Evolutionary conservation across 2,888 invertebrate species (phyloP).

Genomic region (Kryphioiulus occultus): DNA sequence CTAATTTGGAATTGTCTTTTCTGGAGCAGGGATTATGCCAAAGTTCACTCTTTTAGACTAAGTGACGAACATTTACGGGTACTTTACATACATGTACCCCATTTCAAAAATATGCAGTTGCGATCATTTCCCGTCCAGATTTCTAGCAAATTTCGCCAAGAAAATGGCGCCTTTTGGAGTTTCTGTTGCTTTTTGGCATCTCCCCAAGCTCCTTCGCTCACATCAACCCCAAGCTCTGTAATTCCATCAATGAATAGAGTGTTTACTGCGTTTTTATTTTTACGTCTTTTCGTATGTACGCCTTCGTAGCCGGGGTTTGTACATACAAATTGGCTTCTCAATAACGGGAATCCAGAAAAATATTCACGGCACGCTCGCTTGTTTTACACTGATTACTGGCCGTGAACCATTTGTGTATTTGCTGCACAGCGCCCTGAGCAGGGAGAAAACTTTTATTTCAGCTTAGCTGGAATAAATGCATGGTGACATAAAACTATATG

Average conservation of each 20-base stretch:
- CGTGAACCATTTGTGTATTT: not conserved
- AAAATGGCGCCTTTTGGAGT: not conserved
- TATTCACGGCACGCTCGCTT: slow-evolving; percentile 36
- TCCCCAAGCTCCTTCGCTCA: not conserved
- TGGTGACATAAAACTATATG: slow-evolving; percentile 9
- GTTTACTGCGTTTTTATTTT: slow-evolving; percentile 32
- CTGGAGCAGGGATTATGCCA: too few species aligned
- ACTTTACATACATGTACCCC: not conserved
- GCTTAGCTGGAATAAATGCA: not conserved
- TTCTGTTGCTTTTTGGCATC: not conserved
- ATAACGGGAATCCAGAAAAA: slow-evolving; percentile 2
- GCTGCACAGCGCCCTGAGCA: not conserved
- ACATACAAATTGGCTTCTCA: slow-evolving; percentile 36
- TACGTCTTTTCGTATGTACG: not conserved
- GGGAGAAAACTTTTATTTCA: not conserved
- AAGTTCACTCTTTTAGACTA: too few species aligned
- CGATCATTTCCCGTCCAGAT: not conserved
- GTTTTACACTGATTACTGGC: slow-evolving; percentile 36
- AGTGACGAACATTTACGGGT: too few species aligned
- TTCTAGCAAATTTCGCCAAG: not conserved
- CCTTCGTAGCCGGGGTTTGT: not conserved
- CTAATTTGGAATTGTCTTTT: too few species aligned
- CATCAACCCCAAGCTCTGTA: slow-evolving; percentile 13
- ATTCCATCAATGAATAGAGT: slow-evolving; percentile 36
- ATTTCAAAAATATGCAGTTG: not conserved